These are phyloP conservation scores for Drosophila mulleri DNA, from an alignment of 2,888 invertebrate genomes.

Conservation along the genomic window DNA sequence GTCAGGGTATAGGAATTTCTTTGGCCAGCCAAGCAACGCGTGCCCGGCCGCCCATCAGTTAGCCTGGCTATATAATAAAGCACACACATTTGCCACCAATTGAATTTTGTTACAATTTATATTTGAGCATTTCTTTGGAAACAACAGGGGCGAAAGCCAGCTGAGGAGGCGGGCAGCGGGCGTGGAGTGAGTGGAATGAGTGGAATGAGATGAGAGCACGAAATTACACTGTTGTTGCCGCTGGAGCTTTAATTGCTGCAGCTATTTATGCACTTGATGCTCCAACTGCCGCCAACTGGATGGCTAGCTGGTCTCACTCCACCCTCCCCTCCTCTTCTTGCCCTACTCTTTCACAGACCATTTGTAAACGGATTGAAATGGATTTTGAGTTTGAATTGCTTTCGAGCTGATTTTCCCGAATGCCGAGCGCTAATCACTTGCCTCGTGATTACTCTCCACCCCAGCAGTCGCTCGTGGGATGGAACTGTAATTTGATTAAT, in stretches of 20 bases:
- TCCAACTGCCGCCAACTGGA: background rate
- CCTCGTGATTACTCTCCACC: background rate
- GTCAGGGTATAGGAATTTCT: slow-evolving; percentile 17
- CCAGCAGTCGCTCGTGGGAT: background rate
- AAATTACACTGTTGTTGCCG: slow-evolving; percentile 12
- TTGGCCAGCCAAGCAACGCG: slow-evolving; percentile 35
- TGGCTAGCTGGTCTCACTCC: background rate
- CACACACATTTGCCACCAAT: background rate
- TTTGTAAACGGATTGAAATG: slow-evolving; percentile 19
- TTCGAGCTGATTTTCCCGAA: slow-evolving; percentile 5
- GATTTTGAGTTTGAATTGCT: background rate
- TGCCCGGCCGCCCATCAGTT: slow-evolving; percentile 33
- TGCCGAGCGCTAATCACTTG: background rate
- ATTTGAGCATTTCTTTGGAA: slow-evolving; percentile 41
- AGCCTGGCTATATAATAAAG: slow-evolving; percentile 8
- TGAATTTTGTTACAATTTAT: slow-evolving; percentile 39
- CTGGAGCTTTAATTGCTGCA: slow-evolving; percentile 21
- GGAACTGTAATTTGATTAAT: too few relatives aligned
- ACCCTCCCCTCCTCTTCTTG: background rate
- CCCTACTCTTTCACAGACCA: slow-evolving; percentile 26
- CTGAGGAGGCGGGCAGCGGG: too few relatives aligned
- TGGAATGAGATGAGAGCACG: background rate
- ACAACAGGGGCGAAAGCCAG: background rate
- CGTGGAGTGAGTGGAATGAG: background rate
- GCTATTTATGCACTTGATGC: slow-evolving; percentile 59